Base-by-base conservation (phyloP, 1,140 invertebrate species). In the Diabrotica virgifera region DNA sequence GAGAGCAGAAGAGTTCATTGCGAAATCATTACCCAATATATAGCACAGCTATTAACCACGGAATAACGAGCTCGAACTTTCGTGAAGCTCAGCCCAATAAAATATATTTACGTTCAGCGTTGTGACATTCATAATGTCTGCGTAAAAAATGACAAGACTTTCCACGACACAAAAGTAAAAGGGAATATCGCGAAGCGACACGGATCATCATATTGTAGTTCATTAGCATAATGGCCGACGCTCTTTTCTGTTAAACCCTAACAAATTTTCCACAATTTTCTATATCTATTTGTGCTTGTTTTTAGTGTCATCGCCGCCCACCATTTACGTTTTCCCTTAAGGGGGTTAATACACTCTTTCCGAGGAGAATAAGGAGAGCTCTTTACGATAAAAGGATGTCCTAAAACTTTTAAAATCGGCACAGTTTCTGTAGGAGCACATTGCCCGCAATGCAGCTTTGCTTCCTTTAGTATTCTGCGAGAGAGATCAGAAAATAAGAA, bases 131-230 rank as follows among this genome's bases (percentile, higher is more conserved):
- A 58, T 36, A 58, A 58, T 58, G 56, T 35, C 56, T 35, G 56
- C 37, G 10, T 58, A 58, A 58, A 58, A 58, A 58, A 58, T 58
- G 56, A 58, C 56, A 58, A 58, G 56, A 36, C 35, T 58, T 58
- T 54, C 35, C 56, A 37, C n/a, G 56, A 37, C 35, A 40, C 35
- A 58, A 58, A 14, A 11, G 56, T 37, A 58, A 58, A 58, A 37
- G 56, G 56, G 56, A 58, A 58, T 58, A 58, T 58, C 56, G 35
- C 56, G 10, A 58, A 13, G 56, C 12, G 56, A 58, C 56, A 58
- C 56, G 56, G 56, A 58, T 58, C 56, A 37, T 58, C 56, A 58
- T 58, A 12, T 36, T 58, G 36, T 58, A n/a, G 36, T 58, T 58
- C 56, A 58, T 58, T 58, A 58, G 56, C 56, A 58, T 58, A 58